Percentiles rank a stretch among this genome's conserved stretches.
Conservation (phyloP, 2,888 invertebrate species). For the Himalopsyche kuldschensis region DNA sequence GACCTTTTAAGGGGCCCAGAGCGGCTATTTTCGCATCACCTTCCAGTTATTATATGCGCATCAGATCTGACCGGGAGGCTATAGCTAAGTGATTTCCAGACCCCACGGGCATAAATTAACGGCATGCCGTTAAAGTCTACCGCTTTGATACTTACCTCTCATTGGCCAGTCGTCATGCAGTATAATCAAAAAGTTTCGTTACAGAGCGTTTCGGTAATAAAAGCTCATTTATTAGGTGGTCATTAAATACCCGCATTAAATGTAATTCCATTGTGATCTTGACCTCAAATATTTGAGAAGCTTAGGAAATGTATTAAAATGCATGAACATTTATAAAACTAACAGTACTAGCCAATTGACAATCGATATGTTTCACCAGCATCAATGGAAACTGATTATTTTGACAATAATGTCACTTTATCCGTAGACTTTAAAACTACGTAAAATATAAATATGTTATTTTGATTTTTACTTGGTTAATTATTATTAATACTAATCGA, state of each 20-base stretch:
- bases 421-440: no score
- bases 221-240: not conserved
- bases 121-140: not conserved
- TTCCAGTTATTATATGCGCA: not conserved
- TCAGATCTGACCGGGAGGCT: not conserved
- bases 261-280: no score
- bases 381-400: no score
- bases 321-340: no score
- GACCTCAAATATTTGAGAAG: no score
- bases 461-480: no score
- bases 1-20: not conserved
- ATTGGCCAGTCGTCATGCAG: not conserved
- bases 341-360: no score
- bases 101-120: not conserved
- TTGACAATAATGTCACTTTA: no score
- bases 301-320: no score
- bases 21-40: not conserved
- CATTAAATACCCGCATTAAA: not conserved
- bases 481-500: no score
- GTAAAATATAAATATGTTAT: no score
- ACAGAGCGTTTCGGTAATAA: not conserved
- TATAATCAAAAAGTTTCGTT: not conserved
- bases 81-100: not conserved
- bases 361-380: no score
- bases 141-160: not conserved